Evolutionary conservation across 2,113 vertebrate species (phyloP).

Genomic region (Prinia subflava): DNA sequence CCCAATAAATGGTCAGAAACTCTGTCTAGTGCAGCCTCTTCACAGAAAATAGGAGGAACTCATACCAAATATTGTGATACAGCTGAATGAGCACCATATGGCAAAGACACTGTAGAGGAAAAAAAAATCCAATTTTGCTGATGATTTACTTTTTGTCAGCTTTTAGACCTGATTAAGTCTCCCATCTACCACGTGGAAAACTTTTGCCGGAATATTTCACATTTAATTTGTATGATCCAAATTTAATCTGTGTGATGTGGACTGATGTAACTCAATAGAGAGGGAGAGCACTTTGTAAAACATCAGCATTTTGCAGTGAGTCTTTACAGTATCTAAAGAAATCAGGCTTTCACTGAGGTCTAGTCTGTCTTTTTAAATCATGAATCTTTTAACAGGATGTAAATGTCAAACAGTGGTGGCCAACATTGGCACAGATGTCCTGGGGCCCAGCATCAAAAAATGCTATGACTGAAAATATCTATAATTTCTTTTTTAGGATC

Average conservation of each 20-base stretch:
- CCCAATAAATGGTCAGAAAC: neutral
- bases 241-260: neutral
- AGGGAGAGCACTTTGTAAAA: neutral
- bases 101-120: neutral
- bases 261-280: neutral
- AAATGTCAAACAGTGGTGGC: neutral
- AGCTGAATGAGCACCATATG: neutral
- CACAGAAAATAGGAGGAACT: neutral
- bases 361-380: neutral
- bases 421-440: neutral
- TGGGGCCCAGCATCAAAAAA: neutral
- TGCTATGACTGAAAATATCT: accelerated
- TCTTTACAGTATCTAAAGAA: neutral
- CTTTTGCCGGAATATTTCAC: neutral
- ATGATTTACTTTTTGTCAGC: neutral
- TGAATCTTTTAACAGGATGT: neutral
- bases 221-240: neutral
- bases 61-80: neutral
- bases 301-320: neutral
- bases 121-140: neutral
- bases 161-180: neutral
- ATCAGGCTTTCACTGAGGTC: neutral
- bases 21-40: neutral
- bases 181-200: neutral
- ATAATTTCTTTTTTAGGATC: neutral